Conservation (phyloP, 1,140 invertebrate genomes). For the Samia ricini region DNA sequence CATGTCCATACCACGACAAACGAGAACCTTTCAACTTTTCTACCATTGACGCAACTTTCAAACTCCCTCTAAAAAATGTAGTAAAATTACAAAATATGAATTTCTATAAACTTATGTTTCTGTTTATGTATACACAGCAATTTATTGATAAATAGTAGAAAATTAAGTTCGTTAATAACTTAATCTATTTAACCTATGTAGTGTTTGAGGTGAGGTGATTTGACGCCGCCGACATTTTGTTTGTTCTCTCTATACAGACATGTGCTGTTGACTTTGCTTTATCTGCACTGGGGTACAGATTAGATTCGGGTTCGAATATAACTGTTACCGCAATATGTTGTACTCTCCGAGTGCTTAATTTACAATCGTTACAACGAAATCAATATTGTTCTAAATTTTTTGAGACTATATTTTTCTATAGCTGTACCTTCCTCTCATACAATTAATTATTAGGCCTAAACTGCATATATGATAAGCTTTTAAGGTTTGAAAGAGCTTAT, state of each 20-base stretch:
- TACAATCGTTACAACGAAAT: neutral
- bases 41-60: no score
- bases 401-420: no score
- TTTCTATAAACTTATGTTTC: no score
- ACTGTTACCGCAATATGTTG: neutral
- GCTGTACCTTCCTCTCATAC: no score
- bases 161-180: neutral
- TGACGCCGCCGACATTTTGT: neutral
- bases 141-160: neutral
- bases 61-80: no score
- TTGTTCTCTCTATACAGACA: neutral
- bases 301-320: neutral
- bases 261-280: neutral
- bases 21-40: no score
- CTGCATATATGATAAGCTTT: no score
- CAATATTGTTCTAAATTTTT: neutral
- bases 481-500: no score
- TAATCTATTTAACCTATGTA: neutral
- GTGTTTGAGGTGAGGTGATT: neutral
- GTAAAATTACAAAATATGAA: no score
- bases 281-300: neutral
- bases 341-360: neutral
- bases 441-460: no score
- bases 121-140: neutral
- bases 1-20: no score